Conservation (phyloP, 2,888 invertebrate species). For the Xanthia togata region DNA sequence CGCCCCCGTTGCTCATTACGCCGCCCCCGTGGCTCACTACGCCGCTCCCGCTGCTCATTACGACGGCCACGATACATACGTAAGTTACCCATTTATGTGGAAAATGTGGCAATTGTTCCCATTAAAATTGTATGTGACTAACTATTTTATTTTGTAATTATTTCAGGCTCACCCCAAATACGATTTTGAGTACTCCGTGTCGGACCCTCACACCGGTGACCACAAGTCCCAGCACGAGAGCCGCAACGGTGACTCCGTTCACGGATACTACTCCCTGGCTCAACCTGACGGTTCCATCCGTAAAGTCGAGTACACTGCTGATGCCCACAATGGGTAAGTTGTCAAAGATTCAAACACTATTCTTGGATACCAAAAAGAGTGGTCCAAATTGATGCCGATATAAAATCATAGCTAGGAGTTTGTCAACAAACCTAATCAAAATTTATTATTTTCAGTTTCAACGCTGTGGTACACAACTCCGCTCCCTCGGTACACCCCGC, state of each 20-base stretch:
- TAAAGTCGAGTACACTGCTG: constrained; percentile 87
- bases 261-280: constrained; percentile 89
- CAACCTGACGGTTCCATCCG: constrained; percentile 89
- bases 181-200: constrained; percentile 89
- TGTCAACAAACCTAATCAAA: not conserved
- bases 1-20: constrained; percentile 67
- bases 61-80: constrained; percentile 69
- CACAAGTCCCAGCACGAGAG: constrained; percentile 89
- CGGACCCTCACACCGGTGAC: constrained; percentile 90
- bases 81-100: constrained; percentile 38
- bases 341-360: not conserved
- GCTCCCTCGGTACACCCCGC: constrained; percentile 80
- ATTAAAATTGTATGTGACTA: not conserved
- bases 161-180: constrained; percentile 84
- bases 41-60: constrained; percentile 69
- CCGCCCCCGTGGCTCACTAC: constrained; percentile 66
- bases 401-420: not conserved
- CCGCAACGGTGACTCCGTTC: constrained; percentile 89
- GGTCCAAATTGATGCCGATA: not conserved
- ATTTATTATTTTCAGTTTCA: constrained; percentile 77
- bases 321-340: constrained; percentile 73
- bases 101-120: not conserved
- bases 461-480: constrained; percentile 87
- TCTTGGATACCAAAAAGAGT: not conserved
- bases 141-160: not conserved